phyloP scores from a whole-genome alignment of 2,797 vertebrate genomes.

The Coluber constrictor region DNA sequence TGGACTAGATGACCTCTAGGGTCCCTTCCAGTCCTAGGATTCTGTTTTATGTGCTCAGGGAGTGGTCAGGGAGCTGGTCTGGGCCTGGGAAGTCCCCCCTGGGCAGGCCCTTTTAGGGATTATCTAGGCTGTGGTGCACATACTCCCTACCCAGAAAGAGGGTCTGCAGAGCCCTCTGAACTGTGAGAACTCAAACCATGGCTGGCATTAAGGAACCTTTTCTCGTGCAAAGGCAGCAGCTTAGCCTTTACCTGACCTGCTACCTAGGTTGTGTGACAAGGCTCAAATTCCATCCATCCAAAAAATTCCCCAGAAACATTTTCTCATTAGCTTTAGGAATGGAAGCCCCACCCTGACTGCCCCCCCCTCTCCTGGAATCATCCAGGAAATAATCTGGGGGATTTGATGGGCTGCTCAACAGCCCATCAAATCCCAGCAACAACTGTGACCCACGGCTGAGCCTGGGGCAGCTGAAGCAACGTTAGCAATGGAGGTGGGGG shows the following conservation, averaged over 20 bases:
- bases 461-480: background rate
- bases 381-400: background rate
- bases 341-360: background rate
- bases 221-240: background rate
- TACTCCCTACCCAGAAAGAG: background rate
- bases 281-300: background rate
- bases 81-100: background rate
- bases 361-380: background rate
- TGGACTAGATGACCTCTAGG: background rate
- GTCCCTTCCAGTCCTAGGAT: background rate
- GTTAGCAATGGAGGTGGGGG: background rate
- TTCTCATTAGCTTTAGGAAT: background rate
- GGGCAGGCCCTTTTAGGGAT: background rate
- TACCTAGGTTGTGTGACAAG: background rate
- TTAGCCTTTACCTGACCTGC: background rate
- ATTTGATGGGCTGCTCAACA: background rate
- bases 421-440: background rate
- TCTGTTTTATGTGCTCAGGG: background rate
- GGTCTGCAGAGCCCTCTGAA: background rate
- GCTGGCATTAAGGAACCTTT: background rate
- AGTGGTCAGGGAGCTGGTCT: background rate
- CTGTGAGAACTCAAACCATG: background rate
- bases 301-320: background rate
- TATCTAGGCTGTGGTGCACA: background rate
- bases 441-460: background rate